These are phyloP conservation scores for Pterophyllum scalare DNA, from an alignment of 2,113 vertebrate species.

Conservation along the genomic window DNA sequence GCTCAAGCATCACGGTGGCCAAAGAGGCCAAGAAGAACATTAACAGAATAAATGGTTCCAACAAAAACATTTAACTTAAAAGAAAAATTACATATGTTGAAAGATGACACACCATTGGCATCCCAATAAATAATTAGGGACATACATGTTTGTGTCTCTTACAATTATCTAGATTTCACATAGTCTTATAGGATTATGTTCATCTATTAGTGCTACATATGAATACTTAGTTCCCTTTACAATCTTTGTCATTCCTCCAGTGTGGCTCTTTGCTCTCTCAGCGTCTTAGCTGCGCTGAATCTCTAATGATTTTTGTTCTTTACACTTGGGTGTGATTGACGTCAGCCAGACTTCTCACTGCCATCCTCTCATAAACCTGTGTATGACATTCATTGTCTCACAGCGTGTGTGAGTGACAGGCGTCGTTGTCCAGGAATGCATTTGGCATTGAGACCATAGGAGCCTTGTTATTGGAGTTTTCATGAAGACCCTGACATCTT, in stretches of 20 bases:
- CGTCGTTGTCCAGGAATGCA: conserved; percentile 25
- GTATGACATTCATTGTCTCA: conserved; percentile 36
- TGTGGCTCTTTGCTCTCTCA: conserved; percentile 16
- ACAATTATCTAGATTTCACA: not conserved
- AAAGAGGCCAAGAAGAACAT: not conserved
- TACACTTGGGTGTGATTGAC: conserved; percentile 70
- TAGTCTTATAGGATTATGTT: not conserved
- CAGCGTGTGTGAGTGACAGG: conserved; percentile 31
- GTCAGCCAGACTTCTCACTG: conserved; percentile 66
- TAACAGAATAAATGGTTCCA: not conserved
- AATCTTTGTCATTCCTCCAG: not conserved
- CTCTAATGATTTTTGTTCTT: conserved; percentile 73
- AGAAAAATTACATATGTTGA: not conserved
- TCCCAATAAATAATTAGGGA: not conserved
- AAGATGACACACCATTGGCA: not conserved
- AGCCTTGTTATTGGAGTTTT: conserved; percentile 37
- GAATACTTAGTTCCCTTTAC: not conserved
- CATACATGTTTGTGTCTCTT: not conserved
- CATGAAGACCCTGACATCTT: conserved; percentile 43
- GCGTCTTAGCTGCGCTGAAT: conserved; percentile 41
- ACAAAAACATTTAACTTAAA: not conserved
- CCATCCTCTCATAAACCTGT: conserved; percentile 56
- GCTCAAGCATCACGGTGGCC: not conserved
- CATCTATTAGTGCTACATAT: not conserved
- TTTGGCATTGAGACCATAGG: conserved; percentile 35